Evolutionary conservation across 2,113 vertebrate species (phyloP).

Genomic region (Macrotis lagotis): DNA sequence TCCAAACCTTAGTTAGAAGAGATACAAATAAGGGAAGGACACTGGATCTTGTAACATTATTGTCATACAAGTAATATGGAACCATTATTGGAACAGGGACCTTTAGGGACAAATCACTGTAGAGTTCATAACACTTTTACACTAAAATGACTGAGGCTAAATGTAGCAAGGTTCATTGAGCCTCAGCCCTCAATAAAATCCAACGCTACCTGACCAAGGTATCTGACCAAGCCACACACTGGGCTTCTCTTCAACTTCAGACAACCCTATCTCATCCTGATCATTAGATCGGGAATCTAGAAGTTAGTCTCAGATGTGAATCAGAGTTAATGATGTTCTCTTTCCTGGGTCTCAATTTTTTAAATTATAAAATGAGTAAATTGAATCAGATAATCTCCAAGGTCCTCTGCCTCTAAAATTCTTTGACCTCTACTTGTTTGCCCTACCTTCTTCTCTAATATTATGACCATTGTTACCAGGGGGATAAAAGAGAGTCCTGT

Average conservation of each 20-base stretch:
- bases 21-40: not conserved
- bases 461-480: not conserved
- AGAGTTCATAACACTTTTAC: not conserved
- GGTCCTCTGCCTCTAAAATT: not conserved
- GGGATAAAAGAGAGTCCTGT: slow-evolving; percentile 59
- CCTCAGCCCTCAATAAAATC: not conserved
- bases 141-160: not conserved
- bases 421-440: not conserved
- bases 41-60: not conserved
- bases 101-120: not conserved
- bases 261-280: not conserved
- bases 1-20: rapidly evolving
- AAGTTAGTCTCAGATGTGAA: not conserved
- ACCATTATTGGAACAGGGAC: not conserved
- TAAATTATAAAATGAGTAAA: not conserved
- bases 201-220: not conserved
- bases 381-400: not conserved
- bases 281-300: not conserved
- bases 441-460: not conserved
- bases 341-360: not conserved
- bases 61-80: not conserved
- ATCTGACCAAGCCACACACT: no score
- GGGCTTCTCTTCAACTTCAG: not conserved
- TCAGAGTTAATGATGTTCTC: not conserved
- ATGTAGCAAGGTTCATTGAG: not conserved